Evolutionary conservation across 2,797 vertebrate species (phyloP).

Genomic region (Nyctalus aviator): DNA sequence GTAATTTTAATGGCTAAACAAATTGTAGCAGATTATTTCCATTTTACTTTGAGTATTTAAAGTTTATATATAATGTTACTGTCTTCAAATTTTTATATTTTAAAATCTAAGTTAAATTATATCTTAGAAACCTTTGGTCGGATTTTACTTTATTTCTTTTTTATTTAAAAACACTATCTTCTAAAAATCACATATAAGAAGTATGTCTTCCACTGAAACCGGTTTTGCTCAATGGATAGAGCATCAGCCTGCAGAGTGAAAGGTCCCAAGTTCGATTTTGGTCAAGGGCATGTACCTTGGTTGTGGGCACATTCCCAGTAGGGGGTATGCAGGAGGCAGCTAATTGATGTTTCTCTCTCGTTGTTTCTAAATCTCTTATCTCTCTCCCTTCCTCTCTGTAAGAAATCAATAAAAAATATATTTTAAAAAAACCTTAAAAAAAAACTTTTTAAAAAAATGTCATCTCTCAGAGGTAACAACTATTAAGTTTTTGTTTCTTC

Average conservation of each 20-base stretch:
- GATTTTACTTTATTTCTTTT: constrained; percentile 57
- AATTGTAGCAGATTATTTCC: background rate
- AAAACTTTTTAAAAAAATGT: too few relatives aligned
- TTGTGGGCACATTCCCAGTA: too few relatives aligned
- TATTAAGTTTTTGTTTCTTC: background rate
- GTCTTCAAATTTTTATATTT: constrained; percentile 35
- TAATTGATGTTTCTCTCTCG: too few relatives aligned
- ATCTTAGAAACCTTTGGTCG: constrained; percentile 24
- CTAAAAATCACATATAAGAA: background rate
- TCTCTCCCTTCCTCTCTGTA: too few relatives aligned
- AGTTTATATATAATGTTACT: background rate
- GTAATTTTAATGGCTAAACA: constrained; percentile 25
- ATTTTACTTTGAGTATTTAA: constrained; percentile 56
- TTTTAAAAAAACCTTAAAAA: too few relatives aligned
- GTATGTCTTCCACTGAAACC: background rate
- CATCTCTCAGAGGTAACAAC: background rate
- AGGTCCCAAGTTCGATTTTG: too few relatives aligned
- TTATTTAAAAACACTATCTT: background rate
- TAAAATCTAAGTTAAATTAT: constrained; percentile 17
- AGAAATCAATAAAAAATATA: too few relatives aligned
- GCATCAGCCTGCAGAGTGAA: too few relatives aligned
- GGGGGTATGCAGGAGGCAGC: too few relatives aligned
- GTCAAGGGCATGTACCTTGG: too few relatives aligned
- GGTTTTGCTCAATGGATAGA: too few relatives aligned
- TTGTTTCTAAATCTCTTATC: too few relatives aligned